phyloP scores from a whole-genome alignment of 2,888 invertebrate species.

The Cecidostiba fungosa region DNA sequence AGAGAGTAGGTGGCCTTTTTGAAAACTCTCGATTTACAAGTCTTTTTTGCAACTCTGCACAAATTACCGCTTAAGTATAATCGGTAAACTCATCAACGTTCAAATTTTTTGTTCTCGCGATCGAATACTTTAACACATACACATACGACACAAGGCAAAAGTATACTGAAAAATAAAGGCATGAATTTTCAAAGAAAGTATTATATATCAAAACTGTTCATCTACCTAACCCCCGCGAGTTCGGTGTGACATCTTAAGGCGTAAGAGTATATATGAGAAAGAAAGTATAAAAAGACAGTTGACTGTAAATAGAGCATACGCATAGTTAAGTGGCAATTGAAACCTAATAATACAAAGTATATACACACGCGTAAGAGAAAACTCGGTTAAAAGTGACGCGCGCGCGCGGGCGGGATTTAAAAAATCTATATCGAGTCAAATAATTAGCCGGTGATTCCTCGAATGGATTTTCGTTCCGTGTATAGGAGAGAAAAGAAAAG shows the following conservation, averaged over 20 bases:
- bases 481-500: neutral
- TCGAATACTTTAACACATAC: neutral
- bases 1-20: conserved; percentile 40
- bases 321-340: conserved; percentile 36
- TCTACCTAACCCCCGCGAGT: neutral
- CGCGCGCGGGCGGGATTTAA: conserved; percentile 23
- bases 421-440: conserved; percentile 39
- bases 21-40: neutral
- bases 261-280: conserved; percentile 26
- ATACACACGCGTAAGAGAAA: conserved; percentile 8
- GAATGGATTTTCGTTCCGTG: conserved; percentile 38
- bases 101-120: neutral
- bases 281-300: conserved; percentile 24
- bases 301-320: conserved; percentile 46
- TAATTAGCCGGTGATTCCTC: conserved; percentile 52
- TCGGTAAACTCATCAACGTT: neutral
- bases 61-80: neutral
- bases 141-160: no score
- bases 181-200: conserved; percentile 49
- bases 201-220: conserved; percentile 11
- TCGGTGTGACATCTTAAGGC: conserved; percentile 21
- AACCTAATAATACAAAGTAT: conserved; percentile 44
- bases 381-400: neutral
- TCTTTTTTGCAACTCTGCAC: neutral
- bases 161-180: neutral